These are phyloP conservation scores for Lordiphosa clarofinis DNA, from an alignment of 1,140 invertebrate genomes.

Conservation along the genomic window DNA sequence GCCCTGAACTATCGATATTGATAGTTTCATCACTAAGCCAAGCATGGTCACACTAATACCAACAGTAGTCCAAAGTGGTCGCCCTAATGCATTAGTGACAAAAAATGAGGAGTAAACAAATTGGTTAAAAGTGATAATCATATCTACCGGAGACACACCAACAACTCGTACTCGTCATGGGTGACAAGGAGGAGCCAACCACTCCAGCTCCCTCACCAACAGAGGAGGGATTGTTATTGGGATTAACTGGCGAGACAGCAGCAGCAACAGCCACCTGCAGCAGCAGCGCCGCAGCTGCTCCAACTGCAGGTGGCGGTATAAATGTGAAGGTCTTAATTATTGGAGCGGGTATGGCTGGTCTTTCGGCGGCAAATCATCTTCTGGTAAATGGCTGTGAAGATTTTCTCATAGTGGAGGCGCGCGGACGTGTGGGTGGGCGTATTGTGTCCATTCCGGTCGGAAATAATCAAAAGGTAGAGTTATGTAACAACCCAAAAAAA, in stretches of 20 bases:
- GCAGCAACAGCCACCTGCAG: conserved; percentile 4
- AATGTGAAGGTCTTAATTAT: conserved; percentile 88
- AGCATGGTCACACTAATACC: too few relatives aligned
- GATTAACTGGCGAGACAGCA: conserved; percentile 30
- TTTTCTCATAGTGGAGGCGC: conserved; percentile 90
- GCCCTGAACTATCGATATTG: too few relatives aligned
- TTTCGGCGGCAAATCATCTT: conserved; percentile 91
- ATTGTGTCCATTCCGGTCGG: conserved; percentile 88
- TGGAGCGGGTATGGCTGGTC: conserved; percentile 91
- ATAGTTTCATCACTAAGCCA: too few relatives aligned
- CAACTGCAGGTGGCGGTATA: conserved; percentile 13
- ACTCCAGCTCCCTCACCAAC: conserved; percentile 72
- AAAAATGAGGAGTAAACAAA: conserved; percentile 30
- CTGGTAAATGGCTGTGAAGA: conserved; percentile 89
- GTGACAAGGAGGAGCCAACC: conserved; percentile 55
- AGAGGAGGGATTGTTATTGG: conserved; percentile 45
- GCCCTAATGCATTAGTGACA: neutral
- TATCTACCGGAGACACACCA: neutral
- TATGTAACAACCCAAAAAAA: conserved; percentile 42
- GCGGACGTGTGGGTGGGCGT: conserved; percentile 89
- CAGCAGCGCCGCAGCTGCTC: conserved; percentile 10
- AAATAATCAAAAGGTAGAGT: conserved; percentile 81
- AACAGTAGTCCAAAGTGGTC: too few relatives aligned
- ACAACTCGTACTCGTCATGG: conserved; percentile 28
- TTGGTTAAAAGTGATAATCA: conserved; percentile 4